Conservation (phyloP, 1,140 invertebrate genomes). For the Zophobas atratus region DNA sequence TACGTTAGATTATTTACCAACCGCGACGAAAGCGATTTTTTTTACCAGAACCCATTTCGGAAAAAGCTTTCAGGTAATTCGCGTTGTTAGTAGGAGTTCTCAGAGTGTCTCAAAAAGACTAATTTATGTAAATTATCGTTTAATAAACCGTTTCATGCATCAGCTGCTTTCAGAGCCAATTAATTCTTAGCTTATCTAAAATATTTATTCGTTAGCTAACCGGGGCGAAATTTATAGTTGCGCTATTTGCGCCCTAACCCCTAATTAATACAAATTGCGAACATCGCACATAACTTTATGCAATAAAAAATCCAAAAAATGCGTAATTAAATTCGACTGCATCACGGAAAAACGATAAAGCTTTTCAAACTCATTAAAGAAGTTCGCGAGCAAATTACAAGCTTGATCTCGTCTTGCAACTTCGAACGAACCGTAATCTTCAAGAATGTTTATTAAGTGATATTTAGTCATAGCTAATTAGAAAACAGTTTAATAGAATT, state of each 20-base stretch:
- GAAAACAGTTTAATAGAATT: conserved; percentile 32
- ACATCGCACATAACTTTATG: not conserved
- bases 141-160: no score
- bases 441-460: conserved; percentile 40
- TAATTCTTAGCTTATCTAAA: no score
- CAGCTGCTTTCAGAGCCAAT: no score
- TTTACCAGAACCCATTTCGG: no score
- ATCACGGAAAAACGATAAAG: conserved; percentile 34
- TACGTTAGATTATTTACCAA: no score
- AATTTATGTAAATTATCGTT: no score
- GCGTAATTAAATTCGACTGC: conserved; percentile 29
- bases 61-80: no score
- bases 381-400: conserved; percentile 19
- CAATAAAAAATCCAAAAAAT: not conserved
- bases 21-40: no score
- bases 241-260: not conserved
- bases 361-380: conserved; percentile 46
- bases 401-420: conserved; percentile 38
- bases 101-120: no score
- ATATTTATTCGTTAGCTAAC: no score
- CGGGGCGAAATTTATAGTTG: no score
- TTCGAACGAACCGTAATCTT: conserved; percentile 19
- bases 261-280: not conserved
- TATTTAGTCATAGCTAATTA: conserved; percentile 35
- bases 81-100: no score